A percentile compares a stretch with the other conserved stretches of the same genome.
These are phyloP conservation scores for Zygogramma bicolorata DNA, from an alignment of 2,888 invertebrate species.

Conservation along the genomic window DNA sequence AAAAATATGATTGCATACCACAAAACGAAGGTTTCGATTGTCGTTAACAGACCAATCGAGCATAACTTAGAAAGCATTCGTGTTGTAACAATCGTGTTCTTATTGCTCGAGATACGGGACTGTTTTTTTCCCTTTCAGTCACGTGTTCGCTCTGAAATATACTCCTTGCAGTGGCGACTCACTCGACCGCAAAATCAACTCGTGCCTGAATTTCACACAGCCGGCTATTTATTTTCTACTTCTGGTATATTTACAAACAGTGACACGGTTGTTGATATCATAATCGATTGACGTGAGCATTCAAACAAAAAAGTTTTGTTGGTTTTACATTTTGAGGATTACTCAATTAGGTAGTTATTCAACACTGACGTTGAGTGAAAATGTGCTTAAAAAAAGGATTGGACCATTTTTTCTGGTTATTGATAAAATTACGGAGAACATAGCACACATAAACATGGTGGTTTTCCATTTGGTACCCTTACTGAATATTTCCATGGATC, in stretches of 20 bases:
- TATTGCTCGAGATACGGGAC: conserved; percentile 48
- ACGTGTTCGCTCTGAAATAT: conserved; percentile 46
- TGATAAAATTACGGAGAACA: too few relatives aligned
- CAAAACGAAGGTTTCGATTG: background rate
- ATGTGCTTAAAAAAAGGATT: too few relatives aligned
- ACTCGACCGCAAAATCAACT: conserved; percentile 39
- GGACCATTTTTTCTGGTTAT: too few relatives aligned
- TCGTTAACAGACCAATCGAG: background rate
- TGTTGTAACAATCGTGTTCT: conserved; percentile 38
- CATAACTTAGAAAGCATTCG: background rate
- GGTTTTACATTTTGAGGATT: background rate
- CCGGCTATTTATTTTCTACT: conserved; percentile 20
- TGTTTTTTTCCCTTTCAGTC: conserved; percentile 43
- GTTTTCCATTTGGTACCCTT: too few relatives aligned
- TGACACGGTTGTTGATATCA: conserved; percentile 10
- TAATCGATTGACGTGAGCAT: conserved; percentile 10
- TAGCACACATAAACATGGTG: too few relatives aligned
- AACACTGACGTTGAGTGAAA: too few relatives aligned
- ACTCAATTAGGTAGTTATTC: too few relatives aligned
- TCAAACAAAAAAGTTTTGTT: background rate
- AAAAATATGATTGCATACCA: background rate
- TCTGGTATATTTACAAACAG: background rate
- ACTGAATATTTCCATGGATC: too few relatives aligned
- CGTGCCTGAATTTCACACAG: conserved; percentile 26
- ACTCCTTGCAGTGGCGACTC: conserved; percentile 7